phyloP scores from a whole-genome alignment of 37 sponge, comb jelly and placozoan species.

The Beroe forskalii region DNA sequence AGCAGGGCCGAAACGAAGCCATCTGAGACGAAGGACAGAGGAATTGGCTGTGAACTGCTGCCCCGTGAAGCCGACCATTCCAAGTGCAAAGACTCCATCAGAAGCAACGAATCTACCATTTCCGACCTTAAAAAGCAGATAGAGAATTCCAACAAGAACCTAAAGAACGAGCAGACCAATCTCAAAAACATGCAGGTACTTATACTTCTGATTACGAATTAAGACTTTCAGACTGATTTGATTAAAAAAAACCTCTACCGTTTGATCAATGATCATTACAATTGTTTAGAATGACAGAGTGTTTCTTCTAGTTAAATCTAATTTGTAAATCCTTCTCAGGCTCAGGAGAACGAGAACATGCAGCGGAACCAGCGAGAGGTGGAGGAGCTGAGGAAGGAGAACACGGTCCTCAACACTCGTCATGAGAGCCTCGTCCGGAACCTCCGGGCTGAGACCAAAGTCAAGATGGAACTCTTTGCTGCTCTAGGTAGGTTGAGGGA shows the following conservation, averaged over 20 bases:
- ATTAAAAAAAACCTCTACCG: too few species aligned
- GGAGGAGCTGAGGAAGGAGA: constrained; percentile 34
- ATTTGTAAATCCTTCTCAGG: too few species aligned
- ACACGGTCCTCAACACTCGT: constrained; percentile 3
- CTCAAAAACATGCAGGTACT: constrained; percentile 47
- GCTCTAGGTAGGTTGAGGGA: constrained; percentile 22
- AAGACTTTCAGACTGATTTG: too few species aligned
- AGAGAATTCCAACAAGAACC: constrained; percentile 19
- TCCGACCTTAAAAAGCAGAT: constrained; percentile 45
- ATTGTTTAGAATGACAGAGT: too few species aligned
- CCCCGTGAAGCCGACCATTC: constrained; percentile 21
- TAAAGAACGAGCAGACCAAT: constrained; percentile 29
- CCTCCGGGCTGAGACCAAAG: constrained; percentile 62
- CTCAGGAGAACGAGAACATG: constrained; percentile 31
- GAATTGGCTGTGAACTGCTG: constrained; percentile 22
- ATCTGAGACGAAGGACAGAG: neutral
- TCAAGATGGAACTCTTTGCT: constrained; percentile 57
- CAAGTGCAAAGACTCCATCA: constrained; percentile 10
- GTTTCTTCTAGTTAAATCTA: too few species aligned
- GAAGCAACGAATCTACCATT: neutral
- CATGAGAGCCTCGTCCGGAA: constrained; percentile 8
- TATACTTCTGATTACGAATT: too few species aligned
- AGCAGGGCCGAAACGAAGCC: constrained; percentile 21
- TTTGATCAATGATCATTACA: too few species aligned
- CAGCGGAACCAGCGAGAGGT: neutral